These are phyloP conservation scores for Zosterops japonicus DNA, from an alignment of 2,113 vertebrate genomes.

Conservation along the genomic window DNA sequence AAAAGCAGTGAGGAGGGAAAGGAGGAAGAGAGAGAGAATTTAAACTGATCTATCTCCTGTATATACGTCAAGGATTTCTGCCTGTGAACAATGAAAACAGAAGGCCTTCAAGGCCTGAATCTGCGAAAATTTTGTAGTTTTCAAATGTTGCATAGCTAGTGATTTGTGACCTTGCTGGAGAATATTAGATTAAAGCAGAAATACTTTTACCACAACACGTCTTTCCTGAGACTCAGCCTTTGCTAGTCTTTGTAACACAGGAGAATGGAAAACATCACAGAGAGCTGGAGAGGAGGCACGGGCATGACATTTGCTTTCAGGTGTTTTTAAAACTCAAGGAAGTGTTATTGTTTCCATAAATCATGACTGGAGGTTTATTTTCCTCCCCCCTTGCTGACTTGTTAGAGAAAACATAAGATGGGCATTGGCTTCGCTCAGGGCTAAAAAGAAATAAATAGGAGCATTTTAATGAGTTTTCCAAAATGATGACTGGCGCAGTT, in stretches of 20 bases:
- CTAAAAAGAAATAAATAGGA: background rate
- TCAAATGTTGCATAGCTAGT: background rate
- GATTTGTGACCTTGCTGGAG: background rate
- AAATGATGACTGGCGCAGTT: background rate
- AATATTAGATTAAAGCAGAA: constrained; percentile 9
- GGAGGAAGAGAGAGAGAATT: background rate
- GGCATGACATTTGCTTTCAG: constrained; percentile 26
- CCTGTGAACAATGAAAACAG: constrained; percentile 43
- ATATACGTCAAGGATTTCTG: background rate
- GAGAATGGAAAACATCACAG: background rate
- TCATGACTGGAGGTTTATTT: constrained; percentile 11
- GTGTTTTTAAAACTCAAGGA: constrained; percentile 40
- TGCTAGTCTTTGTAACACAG: background rate
- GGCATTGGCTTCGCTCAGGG: background rate
- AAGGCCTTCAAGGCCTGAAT: constrained; percentile 7
- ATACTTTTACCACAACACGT: background rate
- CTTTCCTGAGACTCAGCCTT: background rate
- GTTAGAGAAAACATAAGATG: background rate
- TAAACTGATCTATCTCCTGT: background rate
- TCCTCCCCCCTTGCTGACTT: background rate
- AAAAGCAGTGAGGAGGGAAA: constrained; percentile 2
- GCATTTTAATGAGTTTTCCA: background rate
- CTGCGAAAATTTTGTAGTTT: background rate
- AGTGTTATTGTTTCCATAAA: constrained; percentile 49
- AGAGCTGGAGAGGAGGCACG: background rate